Conservation (phyloP, 2,113 vertebrate genomes). For the Rana temporaria region DNA sequence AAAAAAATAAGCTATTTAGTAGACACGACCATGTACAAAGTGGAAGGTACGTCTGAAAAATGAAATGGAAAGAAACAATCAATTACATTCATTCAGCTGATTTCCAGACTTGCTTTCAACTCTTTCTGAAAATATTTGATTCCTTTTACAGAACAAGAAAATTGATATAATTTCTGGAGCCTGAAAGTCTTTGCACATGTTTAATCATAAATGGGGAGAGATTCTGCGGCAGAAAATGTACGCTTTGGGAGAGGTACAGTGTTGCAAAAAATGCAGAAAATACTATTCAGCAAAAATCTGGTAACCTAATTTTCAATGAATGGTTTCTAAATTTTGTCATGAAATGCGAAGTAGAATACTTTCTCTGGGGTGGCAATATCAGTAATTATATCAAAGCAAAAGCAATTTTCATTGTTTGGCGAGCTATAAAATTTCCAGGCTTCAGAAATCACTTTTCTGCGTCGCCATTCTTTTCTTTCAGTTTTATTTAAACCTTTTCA, state of each 20-base stretch:
- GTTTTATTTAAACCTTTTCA: constrained; percentile 52
- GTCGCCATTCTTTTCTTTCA: constrained; percentile 36
- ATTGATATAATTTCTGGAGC: not conserved
- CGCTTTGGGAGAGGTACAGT: constrained; percentile 38
- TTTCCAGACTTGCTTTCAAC: not conserved
- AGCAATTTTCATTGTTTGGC: constrained; percentile 55
- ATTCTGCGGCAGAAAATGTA: constrained; percentile 18
- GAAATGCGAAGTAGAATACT: constrained; percentile 53
- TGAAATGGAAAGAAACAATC: constrained; percentile 7
- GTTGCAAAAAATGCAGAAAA: constrained; percentile 41
- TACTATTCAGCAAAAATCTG: constrained; percentile 53
- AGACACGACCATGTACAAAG: not conserved
- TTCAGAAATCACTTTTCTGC: constrained; percentile 49
- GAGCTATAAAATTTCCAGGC: constrained; percentile 51
- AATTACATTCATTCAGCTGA: not conserved
- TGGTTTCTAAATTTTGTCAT: constrained; percentile 55
- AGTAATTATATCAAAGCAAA: constrained; percentile 57
- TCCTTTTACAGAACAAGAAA: constrained; percentile 2
- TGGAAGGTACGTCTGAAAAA: not conserved
- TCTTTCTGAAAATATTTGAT: not conserved
- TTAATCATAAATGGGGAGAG: constrained; percentile 23
- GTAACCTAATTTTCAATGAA: constrained; percentile 55
- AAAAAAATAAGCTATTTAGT: not conserved
- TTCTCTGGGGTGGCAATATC: constrained; percentile 54
- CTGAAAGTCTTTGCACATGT: constrained; percentile 13